Base-by-base conservation (phyloP, 2,888 invertebrate genomes). In the Platerodrilus igneus region DNA sequence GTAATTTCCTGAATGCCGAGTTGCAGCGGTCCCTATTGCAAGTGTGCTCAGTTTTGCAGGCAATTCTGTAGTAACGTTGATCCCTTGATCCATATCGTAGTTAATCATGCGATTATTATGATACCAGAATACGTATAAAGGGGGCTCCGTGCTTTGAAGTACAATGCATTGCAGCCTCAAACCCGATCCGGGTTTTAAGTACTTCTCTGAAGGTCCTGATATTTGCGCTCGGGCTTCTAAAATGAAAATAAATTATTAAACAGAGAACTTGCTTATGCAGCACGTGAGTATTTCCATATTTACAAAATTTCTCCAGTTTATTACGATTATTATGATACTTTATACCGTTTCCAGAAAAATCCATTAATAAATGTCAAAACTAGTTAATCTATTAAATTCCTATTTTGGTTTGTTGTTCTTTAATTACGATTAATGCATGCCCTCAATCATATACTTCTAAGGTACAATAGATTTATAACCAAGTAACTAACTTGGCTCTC, bases 41-140 rank as follows among this genome's bases (percentile, higher is more conserved):
- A 86, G 72, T 59, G 79, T 81, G 40, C 84, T 84, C 32, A 78
- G 76, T 56, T 86, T 77, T 62, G 79, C 79, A 36, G 75, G 73
- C 20, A 82, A 71, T 56, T 89, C 87, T 4, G 87, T 87, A 42
- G 86, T 88, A 36, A 91, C 90, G 66, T 88, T 89, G 61, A 90
- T 83, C 37, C 88, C 89, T 43, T 84, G 79, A 61, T 89, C 89
- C 25, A 76, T 76, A 70, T 91, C 90, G 69, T 88, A 91, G 76
- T 91, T 91, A 65, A 91, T 89, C 90, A 91, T 90, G 51, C 88
- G 80, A 62, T 85, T 84, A 70, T 90, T 89, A 71, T 88, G 86
- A 66, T 87, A 89, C 86, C 87, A 86, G 68, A 86, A 86, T 33
- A 90, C 81, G 65, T 85, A 90, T 32, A 84, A 80, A 4, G 90